A percentile compares a stretch with the other conserved stretches of the same genome.
These are phyloP conservation scores for Smithornis capensis DNA, from an alignment of 2,113 vertebrate species.

Conservation along the genomic window DNA sequence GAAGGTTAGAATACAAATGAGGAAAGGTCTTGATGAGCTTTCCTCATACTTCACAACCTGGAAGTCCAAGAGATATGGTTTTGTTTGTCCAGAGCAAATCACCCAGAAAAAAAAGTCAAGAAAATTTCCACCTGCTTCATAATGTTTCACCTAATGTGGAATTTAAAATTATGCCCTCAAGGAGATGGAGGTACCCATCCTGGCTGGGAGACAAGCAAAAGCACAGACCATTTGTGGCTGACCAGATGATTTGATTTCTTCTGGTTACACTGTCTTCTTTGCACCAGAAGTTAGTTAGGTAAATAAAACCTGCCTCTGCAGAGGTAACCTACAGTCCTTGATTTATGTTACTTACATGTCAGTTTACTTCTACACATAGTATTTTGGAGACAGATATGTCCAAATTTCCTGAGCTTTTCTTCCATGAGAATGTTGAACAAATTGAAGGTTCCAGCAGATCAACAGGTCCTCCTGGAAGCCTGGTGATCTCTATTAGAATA, in stretches of 20 bases:
- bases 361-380: not conserved
- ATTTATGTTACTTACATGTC: not conserved
- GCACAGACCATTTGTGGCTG: not conserved
- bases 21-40: not conserved
- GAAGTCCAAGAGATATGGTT: not conserved
- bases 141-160: not conserved
- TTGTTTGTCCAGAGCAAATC: not conserved
- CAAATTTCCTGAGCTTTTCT: not conserved
- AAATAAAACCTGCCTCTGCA: not conserved
- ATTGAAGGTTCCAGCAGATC: not conserved
- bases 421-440: not conserved
- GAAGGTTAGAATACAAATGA: not conserved
- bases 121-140: not conserved
- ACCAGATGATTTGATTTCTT: not conserved
- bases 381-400: not conserved
- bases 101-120: not conserved
- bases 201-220: not conserved
- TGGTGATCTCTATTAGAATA: not conserved
- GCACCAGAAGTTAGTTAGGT: not conserved
- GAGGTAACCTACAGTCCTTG: not conserved
- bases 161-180: not conserved
- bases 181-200: not conserved
- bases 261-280: not conserved
- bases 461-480: not conserved
- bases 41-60: not conserved